These are phyloP conservation scores for Bos javanicus DNA, from an alignment of 2,113 vertebrate genomes.

Conservation along the genomic window DNA sequence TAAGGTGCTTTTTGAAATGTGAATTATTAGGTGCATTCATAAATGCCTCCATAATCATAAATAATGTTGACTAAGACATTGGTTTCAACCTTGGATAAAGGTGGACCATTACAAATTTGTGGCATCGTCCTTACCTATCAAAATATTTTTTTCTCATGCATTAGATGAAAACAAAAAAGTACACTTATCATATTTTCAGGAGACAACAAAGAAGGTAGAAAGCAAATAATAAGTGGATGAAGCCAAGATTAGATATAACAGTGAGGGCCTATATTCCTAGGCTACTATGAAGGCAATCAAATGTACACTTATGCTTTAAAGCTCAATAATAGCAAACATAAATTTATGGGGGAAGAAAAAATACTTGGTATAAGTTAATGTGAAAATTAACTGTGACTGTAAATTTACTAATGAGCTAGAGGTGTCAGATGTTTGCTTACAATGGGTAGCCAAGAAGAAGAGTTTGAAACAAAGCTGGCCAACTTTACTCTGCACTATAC, in stretches of 20 bases:
- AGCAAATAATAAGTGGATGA: not conserved
- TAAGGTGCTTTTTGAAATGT: not conserved
- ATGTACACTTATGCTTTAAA: not conserved
- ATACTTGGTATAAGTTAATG: not conserved
- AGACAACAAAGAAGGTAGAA: not conserved
- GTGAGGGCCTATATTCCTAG: not conserved
- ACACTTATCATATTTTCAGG: not conserved
- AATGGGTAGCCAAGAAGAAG: not conserved
- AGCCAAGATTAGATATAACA: not conserved
- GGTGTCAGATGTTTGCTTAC: not conserved
- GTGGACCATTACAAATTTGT: not conserved
- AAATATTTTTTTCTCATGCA: not conserved
- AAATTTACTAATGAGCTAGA: not conserved
- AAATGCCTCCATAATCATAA: not conserved
- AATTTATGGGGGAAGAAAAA: not conserved
- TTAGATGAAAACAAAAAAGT: not conserved
- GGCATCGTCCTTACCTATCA: not conserved
- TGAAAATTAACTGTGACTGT: not conserved
- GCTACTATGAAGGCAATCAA: not conserved
- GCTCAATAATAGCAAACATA: not conserved
- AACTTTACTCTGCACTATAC: not conserved
- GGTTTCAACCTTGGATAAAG: constrained; percentile 3
- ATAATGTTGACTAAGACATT: not conserved
- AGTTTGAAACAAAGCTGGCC: not conserved
- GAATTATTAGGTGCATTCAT: not conserved